These are phyloP conservation scores for Hypselothyrea guttata DNA, from an alignment of 2,888 invertebrate genomes.

Conservation along the genomic window DNA sequence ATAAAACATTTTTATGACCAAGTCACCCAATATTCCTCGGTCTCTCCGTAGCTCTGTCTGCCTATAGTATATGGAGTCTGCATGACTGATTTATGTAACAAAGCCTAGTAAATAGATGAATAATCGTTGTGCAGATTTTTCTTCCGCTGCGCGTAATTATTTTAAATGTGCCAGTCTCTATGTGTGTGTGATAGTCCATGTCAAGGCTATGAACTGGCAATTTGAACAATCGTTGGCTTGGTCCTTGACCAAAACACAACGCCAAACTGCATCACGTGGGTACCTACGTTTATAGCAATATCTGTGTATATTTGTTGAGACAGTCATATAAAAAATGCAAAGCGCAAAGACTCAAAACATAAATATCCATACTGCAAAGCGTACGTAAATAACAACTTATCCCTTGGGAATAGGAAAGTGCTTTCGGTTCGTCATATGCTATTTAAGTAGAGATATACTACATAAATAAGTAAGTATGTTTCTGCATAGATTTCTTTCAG, in stretches of 20 bases:
- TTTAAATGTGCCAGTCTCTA: constrained; percentile 45
- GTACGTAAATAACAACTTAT: too few relatives aligned
- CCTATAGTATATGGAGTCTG: constrained; percentile 20
- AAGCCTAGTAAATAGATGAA: constrained; percentile 10
- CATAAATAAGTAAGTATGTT: too few relatives aligned
- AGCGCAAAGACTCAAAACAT: constrained; percentile 6
- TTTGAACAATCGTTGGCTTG: constrained; percentile 26
- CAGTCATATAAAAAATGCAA: constrained; percentile 7
- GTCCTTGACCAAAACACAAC: constrained; percentile 64
- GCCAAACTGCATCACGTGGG: constrained; percentile 44
- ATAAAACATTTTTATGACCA: constrained; percentile 55
- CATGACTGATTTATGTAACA: constrained; percentile 55
- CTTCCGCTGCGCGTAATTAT: constrained; percentile 50
- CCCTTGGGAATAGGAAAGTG: too few relatives aligned
- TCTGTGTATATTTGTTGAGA: constrained; percentile 8
- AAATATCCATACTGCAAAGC: too few relatives aligned
- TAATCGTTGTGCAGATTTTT: constrained; percentile 20
- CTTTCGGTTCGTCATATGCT: too few relatives aligned
- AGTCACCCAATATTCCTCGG: constrained; percentile 10
- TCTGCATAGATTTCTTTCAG: too few relatives aligned
- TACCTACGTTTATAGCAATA: not conserved
- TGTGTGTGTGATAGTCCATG: constrained; percentile 22
- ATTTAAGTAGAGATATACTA: too few relatives aligned
- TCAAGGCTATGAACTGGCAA: constrained; percentile 55
- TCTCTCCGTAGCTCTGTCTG: too few relatives aligned